These are phyloP conservation scores for Erythrocercus mccallii DNA, from an alignment of 2,113 vertebrate genomes.

Conservation along the genomic window DNA sequence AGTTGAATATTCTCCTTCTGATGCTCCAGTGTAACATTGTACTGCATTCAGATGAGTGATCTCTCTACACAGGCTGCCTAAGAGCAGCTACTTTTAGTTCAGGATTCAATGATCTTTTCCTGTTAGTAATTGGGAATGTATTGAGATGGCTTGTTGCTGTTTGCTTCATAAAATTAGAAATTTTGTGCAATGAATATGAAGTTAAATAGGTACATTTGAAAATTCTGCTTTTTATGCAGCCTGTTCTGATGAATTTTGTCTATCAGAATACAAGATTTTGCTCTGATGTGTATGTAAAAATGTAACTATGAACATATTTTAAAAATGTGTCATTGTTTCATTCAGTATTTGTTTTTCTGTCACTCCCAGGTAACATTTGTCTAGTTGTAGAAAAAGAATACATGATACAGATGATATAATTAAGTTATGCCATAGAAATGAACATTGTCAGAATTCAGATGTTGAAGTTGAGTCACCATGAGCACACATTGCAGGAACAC, in stretches of 20 bases:
- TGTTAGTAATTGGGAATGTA: neutral
- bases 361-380: neutral
- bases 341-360: neutral
- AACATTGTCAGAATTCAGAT: neutral
- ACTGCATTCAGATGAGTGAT: neutral
- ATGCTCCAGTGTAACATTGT: neutral
- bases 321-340: neutral
- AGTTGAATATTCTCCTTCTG: neutral
- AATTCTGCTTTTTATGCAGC: neutral
- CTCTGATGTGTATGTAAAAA: neutral
- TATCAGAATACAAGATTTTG: neutral
- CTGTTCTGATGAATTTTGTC: neutral
- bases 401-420: neutral
- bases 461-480: neutral
- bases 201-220: constrained; percentile 13
- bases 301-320: neutral
- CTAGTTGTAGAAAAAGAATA: neutral
- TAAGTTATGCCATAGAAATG: neutral
- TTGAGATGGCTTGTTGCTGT: neutral
- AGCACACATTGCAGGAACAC: neutral
- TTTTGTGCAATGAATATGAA: neutral
- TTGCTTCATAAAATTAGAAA: constrained; percentile 8
- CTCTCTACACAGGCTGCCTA: neutral
- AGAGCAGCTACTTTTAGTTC: constrained; percentile 1
- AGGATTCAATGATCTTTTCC: neutral